Conservation (phyloP, 2,113 vertebrate species). For the Elaphurus davidianus region DNA sequence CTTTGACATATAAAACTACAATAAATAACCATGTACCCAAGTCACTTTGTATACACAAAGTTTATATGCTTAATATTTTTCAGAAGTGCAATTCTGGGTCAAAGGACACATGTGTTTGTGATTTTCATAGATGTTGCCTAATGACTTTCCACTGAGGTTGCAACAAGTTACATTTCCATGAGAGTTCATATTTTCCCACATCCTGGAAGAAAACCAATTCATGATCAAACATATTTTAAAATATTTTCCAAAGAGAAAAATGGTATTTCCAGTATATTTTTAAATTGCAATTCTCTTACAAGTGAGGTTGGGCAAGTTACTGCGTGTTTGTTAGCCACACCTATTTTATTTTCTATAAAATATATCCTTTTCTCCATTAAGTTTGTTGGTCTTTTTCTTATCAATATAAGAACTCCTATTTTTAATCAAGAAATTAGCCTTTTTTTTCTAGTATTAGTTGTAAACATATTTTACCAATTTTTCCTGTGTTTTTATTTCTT, state of each 20-base stretch:
- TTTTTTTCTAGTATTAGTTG: background rate
- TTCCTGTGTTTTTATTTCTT: background rate
- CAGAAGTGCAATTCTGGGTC: background rate
- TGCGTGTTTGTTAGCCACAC: background rate
- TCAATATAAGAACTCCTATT: background rate
- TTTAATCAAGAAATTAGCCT: background rate
- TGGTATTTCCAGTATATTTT: background rate
- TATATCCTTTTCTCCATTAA: background rate
- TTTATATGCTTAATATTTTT: background rate
- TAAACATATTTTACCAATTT: background rate
- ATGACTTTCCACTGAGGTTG: background rate
- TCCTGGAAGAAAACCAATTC: background rate
- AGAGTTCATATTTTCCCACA: background rate
- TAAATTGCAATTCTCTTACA: background rate
- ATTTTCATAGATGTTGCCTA: background rate
- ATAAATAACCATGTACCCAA: background rate
- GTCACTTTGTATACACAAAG: background rate
- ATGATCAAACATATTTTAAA: background rate
- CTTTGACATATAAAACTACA: background rate
- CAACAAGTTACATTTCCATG: background rate
- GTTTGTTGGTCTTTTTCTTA: background rate
- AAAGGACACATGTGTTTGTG: background rate
- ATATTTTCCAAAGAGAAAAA: background rate
- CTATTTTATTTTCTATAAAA: background rate
- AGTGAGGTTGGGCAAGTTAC: background rate